Base-by-base conservation (phyloP, 2,113 vertebrate genomes). In the Trematomus loennbergii region DNA sequence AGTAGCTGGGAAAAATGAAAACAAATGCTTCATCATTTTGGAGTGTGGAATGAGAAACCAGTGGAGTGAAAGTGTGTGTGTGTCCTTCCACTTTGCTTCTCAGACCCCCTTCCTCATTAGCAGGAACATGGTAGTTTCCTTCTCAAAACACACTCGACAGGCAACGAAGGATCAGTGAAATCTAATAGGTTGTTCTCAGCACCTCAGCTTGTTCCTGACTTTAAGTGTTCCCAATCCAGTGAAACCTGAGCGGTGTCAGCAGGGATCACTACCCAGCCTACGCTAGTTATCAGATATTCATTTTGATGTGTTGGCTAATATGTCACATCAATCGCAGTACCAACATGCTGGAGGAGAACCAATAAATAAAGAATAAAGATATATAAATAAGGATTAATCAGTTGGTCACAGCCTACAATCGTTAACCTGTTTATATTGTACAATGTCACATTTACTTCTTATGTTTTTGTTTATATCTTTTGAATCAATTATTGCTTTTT, bases 81-180 rank as follows among this genome's bases (percentile, higher is more conserved):
- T 46, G 65, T 69, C 83, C 65, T 29, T 15, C 9, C 25, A 57
- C 68, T 71, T 58, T 70, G 70, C 75, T 75, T 61, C 75, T 80
- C 71, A 76, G 49, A 75, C 79, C 67, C 62, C 55, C n/a, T 49
- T 82, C 53, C 73, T 87, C 83, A 86, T 89, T 87, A 90, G 10
- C 55, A 54, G 76, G 61, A 82, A 75, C 80, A 65, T 20, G 20
- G 75, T 61, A 60, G 82, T 77, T 91, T 90, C 88, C 84, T 69
- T 90, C 74, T 89, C 52, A 59, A 87, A 90, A 89, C 85, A 89
- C 54, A 45, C 61, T 65, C 49, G 53, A 78, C 68, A 69, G 64
- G 80, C 68, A 12, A 82, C 15, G 3, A 50, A 79, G 46, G 65
- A 65, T 81, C 74, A 63, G 62, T 58, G 82, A 63, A 81, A 86